phyloP scores from a whole-genome alignment of 2,113 vertebrate genomes.

The Tylochromis polylepis region DNA sequence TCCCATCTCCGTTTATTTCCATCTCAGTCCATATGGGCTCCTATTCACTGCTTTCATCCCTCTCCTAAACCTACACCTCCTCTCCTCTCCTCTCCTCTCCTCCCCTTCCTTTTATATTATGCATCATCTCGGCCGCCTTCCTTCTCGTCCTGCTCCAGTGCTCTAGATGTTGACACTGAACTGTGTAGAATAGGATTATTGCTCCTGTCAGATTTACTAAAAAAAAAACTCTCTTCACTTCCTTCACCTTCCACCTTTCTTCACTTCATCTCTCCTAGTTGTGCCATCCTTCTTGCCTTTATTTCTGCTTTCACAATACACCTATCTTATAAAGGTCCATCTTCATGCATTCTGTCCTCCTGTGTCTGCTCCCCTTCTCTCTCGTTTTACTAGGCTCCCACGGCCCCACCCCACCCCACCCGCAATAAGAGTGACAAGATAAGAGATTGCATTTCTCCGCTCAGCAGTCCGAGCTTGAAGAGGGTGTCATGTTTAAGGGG shows the following conservation, averaged over 20 bases:
- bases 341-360: background rate
- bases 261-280: background rate
- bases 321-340: background rate
- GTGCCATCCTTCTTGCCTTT: background rate
- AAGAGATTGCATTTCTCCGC: slow-evolving; percentile 64
- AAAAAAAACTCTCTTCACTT: background rate
- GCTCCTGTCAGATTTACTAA: slow-evolving; percentile 34
- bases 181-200: slow-evolving; percentile 29
- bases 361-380: background rate
- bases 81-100: background rate
- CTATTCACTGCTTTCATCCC: background rate
- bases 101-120: background rate
- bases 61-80: background rate
- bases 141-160: background rate
- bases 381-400: background rate
- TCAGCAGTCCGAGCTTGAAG: slow-evolving; percentile 37
- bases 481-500: slow-evolving; percentile 56
- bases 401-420: background rate
- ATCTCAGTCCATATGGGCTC: background rate
- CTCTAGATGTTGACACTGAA: slow-evolving; percentile 36
- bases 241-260: background rate
- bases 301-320: background rate
- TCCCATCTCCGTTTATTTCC: background rate
- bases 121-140: background rate
- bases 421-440: slow-evolving; percentile 62